Base-by-base conservation (phyloP, 1,140 invertebrate genomes). In the Neodiprion fabricii region DNA sequence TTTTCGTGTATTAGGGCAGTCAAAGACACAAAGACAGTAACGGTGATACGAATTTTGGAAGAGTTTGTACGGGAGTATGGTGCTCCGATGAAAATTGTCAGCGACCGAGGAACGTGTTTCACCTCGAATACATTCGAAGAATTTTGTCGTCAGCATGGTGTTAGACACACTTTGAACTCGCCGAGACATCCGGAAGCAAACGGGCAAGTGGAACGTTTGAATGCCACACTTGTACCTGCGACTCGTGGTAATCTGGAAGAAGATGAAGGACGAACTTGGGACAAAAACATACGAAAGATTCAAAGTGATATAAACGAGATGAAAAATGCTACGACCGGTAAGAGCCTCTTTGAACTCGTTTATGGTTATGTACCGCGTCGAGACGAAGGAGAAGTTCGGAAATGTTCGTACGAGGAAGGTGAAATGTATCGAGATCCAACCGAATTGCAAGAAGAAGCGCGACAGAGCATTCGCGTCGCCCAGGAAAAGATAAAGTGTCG, bases 111-210 rank as follows among this genome's bases (percentile, higher is more conserved):
- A 12, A 71, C 71, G 10, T 75, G 74, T 8, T 77, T 78, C 40
- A 77, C 73, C 17, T 75, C 77, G 7, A 65, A 73, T 40, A 11
- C 66, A 8, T 77, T 77, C 48, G 74, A 71, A 65, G 61, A 77
- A 21, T 77, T 48, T 23, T 74, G 67, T 17, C 28, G 28, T 40
- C 47, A 61, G 11, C 50, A 75, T 69, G 74, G 74, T 0, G 73
- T 75, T 7, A 28, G 17, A 40, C 71, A 75, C 1, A 28, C 48
- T 9, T 9, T 75, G 10, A 75, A 50, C 11, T 75, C 71, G 9
- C 67, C 71, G 23, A 21, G 67, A 4, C 74, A 73, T 12, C 74
- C 74, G 0, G 61, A 68, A 12, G 74, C 61, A 3, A 75, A 75
- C 17, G 71, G 71, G 0, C 8, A 73, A 1, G 70, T 75, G 1